Evolutionary conservation across 2,888 invertebrate genomes (phyloP), one percentile per base, ranked within the genome.

Genomic region (Aspidiotus destructor): DNA sequence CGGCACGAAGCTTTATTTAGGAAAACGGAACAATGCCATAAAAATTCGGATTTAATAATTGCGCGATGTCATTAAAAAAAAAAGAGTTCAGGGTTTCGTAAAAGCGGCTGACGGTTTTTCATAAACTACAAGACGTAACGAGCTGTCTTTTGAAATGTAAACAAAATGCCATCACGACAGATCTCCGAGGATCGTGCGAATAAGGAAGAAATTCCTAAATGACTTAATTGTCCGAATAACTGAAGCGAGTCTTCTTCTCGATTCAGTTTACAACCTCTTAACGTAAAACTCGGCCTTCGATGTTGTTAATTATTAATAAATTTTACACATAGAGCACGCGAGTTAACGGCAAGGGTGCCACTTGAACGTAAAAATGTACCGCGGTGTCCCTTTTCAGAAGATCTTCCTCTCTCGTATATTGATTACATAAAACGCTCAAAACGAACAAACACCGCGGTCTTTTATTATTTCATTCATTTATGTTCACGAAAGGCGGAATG

Each of bases 31-130:
- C 65, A 58, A 65, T 65, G 65, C 58, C 58, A 65, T 65, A 65
- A 65, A 65, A 65, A 58, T 65, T 65, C 58, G 55, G 58, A 65
- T 65, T 65, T 65, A 65, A 65, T 65, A 65, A 65, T 65, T 65
- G 65, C 65, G 57, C 65, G 16, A 65, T 65, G 65, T 65, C 65
- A 57, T 58, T 57, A 65, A 65, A 65, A 41, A 55, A n/a, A 64
- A 54, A 58, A 8, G 17, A 55, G 48, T n/a, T n/a, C 48, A 48
- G 48, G 48, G 48, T 11, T 48, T n/a, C n/a, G 48, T n/a, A 48
- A 48, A 48, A n/a, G 10, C 48, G 28, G 28, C 28, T 28, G 28
- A 28, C 28, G 28, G 1, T 28, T 28, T 28, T 28, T 28, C 28
- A 28, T 28, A 28, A 28, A 28, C 28, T 28, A 28, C 28, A 28